phyloP scores from a whole-genome alignment of 2,113 vertebrate genomes.

The Archocentrus centrarchus region DNA sequence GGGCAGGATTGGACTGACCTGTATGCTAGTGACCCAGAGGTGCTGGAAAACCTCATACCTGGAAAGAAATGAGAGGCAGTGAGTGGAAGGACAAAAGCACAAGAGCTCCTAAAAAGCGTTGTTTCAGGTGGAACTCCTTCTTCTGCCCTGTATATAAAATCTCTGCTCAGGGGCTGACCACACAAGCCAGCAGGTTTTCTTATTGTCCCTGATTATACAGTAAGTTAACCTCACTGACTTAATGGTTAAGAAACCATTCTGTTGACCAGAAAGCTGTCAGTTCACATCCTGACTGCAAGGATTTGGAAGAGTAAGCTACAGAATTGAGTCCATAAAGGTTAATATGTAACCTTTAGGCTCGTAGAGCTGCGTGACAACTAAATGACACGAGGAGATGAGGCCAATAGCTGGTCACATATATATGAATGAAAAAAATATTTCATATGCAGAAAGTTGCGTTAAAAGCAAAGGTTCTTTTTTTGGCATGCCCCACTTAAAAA shows the following conservation, averaged over 20 bases:
- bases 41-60: slow-evolving; percentile 84
- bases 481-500: background rate
- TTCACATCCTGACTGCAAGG: background rate
- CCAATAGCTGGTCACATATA: background rate
- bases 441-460: background rate
- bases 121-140: background rate
- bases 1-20: slow-evolving; percentile 80
- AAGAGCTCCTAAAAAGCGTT: background rate
- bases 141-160: background rate
- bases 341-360: slow-evolving; percentile 21
- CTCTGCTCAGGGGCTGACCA: background rate
- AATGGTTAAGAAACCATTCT: background rate
- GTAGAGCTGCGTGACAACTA: background rate
- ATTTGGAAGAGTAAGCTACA: background rate
- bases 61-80: slow-evolving; percentile 55
- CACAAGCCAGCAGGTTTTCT: background rate
- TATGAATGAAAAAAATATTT: too few species aligned
- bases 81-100: background rate
- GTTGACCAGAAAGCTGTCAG: background rate
- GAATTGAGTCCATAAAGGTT: background rate
- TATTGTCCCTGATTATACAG: background rate
- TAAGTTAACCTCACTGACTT: background rate
- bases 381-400: slow-evolving; percentile 5
- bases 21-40: slow-evolving; percentile 84
- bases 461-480: background rate